phyloP scores from a whole-genome alignment of 2,888 invertebrate species.

The Xestia ashworthii region DNA sequence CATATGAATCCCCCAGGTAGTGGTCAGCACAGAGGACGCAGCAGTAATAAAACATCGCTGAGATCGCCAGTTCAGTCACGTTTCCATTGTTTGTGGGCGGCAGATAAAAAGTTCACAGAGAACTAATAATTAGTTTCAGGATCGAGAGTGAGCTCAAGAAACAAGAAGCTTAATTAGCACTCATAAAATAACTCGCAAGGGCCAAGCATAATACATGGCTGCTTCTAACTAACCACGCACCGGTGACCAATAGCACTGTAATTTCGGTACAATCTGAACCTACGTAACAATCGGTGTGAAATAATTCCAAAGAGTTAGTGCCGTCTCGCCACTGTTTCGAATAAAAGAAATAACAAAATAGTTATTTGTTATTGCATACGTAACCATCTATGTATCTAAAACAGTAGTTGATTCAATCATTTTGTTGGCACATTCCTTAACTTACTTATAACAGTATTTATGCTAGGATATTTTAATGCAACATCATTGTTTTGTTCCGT shows the following conservation, averaged over 20 bases:
- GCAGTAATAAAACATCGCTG: conserved; percentile 75
- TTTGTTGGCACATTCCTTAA: background rate
- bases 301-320: background rate
- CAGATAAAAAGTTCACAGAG: conserved; percentile 87
- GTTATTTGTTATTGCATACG: background rate
- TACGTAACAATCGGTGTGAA: background rate
- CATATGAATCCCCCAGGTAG: conserved; percentile 54
- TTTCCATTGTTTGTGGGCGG: conserved; percentile 87
- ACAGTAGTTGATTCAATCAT: conserved; percentile 1
- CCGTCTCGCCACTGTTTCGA: background rate
- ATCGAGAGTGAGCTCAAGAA: conserved; percentile 79
- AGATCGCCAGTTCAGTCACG: conserved; percentile 88
- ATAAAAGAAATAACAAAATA: background rate
- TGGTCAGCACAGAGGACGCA: conserved; percentile 69
- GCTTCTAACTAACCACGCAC: conserved; percentile 24
- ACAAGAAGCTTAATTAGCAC: conserved; percentile 88
- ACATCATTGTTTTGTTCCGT: conserved; percentile 16
- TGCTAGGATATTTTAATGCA: background rate
- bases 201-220: conserved; percentile 42
- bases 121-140: conserved; percentile 87
- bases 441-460: background rate
- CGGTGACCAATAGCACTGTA: conserved; percentile 37
- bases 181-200: conserved; percentile 78
- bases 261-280: conserved; percentile 29
- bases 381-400: background rate